Evolutionary conservation across 2,888 invertebrate genomes (phyloP), one percentile per base, ranked within the genome.

Genomic region (Sesia bembeciformis): DNA sequence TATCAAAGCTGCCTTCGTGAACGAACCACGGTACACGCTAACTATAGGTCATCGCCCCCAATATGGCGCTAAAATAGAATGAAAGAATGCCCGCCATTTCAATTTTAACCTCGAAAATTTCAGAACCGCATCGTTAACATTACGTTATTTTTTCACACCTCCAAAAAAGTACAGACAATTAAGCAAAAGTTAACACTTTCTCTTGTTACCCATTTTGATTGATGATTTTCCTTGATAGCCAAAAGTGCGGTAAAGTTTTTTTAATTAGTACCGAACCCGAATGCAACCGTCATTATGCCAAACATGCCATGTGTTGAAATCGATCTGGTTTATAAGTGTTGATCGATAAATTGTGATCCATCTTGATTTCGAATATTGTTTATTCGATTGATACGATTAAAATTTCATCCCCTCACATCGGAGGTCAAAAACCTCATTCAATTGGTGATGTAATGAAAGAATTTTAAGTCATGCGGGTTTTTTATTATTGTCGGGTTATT

Each of bases 31-130:
- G 56, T 5, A 23, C 74, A 74, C 78, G 78, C 76, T 70, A 74
- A 72, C 77, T 63, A 49, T 71, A 65, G 86, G 79, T 84, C 85
- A 78, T 67, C 70, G 80, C 70, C 74, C 87, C 69, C 79, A 81
- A 84, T 71, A 85, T 82, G 83, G 85, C 84, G 85, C 81, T 79
- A 81, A 86, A 87, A 87, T 87, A 87, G 87, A 86, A 81, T 80
- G 70, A 75, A 79, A 82, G 83, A 83, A 84, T 84, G 82, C 83
- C 77, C 83, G 84, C 85, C 84, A 85, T 84, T 84, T 80, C 77
- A 74, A 78, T 78, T 80, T 70, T 83, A 85, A 86, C 85, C 84
- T 85, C 80, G 71, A 81, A 85, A 78, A 78, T 75, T 81, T 77
- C 74, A 76, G 64, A 81, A 78, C 58, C 64, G 57, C 61, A 67